Base-by-base conservation (phyloP, 2,113 vertebrate genomes). In the Oreochromis tanganicae region DNA sequence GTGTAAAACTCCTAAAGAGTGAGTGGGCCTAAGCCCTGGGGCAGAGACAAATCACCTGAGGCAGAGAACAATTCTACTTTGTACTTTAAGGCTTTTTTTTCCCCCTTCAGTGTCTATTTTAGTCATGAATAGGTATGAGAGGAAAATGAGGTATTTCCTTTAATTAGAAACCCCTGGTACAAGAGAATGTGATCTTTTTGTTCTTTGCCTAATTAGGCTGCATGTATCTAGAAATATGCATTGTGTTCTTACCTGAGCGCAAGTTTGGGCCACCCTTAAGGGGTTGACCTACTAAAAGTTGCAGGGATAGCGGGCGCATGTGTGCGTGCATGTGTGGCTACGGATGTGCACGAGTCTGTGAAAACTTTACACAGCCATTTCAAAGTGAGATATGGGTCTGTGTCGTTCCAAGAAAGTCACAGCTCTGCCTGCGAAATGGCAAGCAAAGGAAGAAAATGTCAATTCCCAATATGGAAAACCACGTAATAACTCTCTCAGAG, bases 51-150 rank as follows among this genome's bases (percentile, higher is more conserved):
- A 93, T 85, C 88, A 94, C 94, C 92, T 82, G 92, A 94, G 94
- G 94, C 93, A 88, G 46, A 92, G 84, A 73, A 92, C 88, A 88
- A 91, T 81, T 92, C 86, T 88, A 92, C 91, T 94, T 95, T 93
- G 94, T 94, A 94, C 90, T 93, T 92, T 59, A 84, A 92, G 91
- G 82, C 78, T 19, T 89, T 87, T 88, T 88, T 79, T 88, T 1
- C 80, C 81, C 48, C 59, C 83, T 84, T 84, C 88, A 84, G 50
- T 91, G 89, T 93, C 94, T 94, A 92, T 96, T 94, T 94, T 91
- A 92, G 91, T 94, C 93, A 92, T 95, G 93, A 95, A 96, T 94
- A 95, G 91, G 91, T 95, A 96, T 94, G 94, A 96, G 94, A 90
- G 92, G 91, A 92, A 94, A 95, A 94, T 90, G 80, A 94, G 91